Evolutionary conservation across 2,888 invertebrate genomes (phyloP).

Genomic region (Drosophila lacicola): DNA sequence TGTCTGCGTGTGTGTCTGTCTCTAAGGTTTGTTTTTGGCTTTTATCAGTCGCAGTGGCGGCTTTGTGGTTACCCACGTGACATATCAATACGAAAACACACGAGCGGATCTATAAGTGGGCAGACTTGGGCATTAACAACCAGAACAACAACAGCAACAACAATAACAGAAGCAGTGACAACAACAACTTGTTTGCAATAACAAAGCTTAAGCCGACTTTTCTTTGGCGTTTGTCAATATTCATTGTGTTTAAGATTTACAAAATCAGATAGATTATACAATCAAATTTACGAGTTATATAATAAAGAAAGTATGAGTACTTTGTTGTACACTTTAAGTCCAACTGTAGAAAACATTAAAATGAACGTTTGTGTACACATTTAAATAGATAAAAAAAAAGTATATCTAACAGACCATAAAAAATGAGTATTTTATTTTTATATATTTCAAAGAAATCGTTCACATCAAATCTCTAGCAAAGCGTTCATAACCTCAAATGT

Average conservation of each 20-base stretch:
- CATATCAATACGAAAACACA: conserved; percentile 55
- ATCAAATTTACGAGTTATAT: no score
- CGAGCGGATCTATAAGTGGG: conserved; percentile 37
- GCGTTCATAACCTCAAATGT: neutral
- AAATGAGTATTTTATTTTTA: neutral
- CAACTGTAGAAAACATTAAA: neutral
- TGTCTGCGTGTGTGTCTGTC: conserved; percentile 38
- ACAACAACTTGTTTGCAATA: conserved; percentile 20
- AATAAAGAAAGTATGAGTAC: no score
- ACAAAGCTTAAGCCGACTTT: conserved; percentile 11
- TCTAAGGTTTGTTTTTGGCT: conserved; percentile 74
- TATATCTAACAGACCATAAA: no score
- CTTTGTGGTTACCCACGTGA: conserved; percentile 72
- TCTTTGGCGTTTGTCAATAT: neutral
- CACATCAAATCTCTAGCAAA: no score
- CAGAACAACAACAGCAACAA: conserved; percentile 15
- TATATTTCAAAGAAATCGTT: neutral
- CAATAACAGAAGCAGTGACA: conserved; percentile 14
- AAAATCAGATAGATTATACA: neutral
- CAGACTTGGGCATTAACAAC: conserved; percentile 26
- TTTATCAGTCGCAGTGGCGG: conserved; percentile 70
- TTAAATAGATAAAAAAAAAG: neutral
- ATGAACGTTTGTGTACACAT: neutral
- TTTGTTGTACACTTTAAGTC: no score
- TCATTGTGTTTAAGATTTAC: neutral